Evolutionary conservation across 2,888 invertebrate species (phyloP).

Genomic region (Macaria liturata): DNA sequence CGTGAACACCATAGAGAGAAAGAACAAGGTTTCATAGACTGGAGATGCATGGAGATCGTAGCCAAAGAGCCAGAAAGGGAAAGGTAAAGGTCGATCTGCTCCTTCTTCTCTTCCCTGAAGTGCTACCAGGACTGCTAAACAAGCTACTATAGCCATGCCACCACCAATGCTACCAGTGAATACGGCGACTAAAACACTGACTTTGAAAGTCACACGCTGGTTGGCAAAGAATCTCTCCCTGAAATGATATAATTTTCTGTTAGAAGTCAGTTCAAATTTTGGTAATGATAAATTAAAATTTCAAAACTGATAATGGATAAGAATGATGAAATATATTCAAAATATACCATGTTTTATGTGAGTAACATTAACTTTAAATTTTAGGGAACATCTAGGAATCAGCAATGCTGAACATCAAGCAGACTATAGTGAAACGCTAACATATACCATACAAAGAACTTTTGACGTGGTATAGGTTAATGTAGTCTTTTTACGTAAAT

Average conservation of each 20-base stretch:
- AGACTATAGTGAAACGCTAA: background rate
- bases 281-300: too few species aligned
- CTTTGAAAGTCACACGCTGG: conserved; percentile 24
- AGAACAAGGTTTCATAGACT: conserved; percentile 14
- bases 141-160: conserved; percentile 8
- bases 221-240: conserved; percentile 26
- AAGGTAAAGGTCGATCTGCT: conserved; percentile 17
- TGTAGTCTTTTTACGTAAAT: background rate
- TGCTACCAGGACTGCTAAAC: background rate
- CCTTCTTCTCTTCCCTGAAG: background rate
- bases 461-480: too few species aligned
- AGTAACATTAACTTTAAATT: too few species aligned
- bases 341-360: too few species aligned
- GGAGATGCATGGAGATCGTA: conserved; percentile 17
- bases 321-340: too few species aligned
- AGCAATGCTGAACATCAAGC: background rate
- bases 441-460: background rate
- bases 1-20: conserved; percentile 5
- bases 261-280: background rate
- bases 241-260: conserved; percentile 3
- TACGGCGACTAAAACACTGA: conserved; percentile 6
- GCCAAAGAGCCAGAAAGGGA: conserved; percentile 19
- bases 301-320: too few species aligned
- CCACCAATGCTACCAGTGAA: conserved; percentile 6
- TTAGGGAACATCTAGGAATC: too few species aligned